Evolutionary conservation across 2,797 vertebrate species (phyloP).

Genomic region (Pelobates cultripes): DNA sequence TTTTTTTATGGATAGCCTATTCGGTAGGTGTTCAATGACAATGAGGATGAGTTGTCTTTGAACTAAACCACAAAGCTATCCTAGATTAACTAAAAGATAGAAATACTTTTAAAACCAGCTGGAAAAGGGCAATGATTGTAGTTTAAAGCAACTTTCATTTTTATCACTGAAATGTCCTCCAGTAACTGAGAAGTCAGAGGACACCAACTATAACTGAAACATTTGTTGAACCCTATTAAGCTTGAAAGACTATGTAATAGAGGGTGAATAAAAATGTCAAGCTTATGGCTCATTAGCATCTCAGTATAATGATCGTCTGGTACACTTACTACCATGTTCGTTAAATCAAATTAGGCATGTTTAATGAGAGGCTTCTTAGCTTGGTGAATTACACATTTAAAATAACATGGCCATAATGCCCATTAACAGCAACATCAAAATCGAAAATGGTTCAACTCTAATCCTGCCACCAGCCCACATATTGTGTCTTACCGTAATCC

Average conservation of each 20-base stretch:
- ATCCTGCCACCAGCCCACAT: too few relatives aligned
- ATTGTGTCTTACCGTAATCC: too few relatives aligned
- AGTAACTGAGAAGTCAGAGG: background rate
- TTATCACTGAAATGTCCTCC: background rate
- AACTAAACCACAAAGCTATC: too few relatives aligned
- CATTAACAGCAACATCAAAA: background rate
- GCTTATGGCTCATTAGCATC: constrained; percentile 1
- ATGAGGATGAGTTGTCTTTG: too few relatives aligned
- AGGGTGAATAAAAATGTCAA: background rate
- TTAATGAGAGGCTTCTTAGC: background rate
- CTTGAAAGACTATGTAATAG: background rate
- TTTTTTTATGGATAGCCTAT: too few relatives aligned
- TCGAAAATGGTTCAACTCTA: background rate
- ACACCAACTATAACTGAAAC: background rate
- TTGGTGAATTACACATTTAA: background rate
- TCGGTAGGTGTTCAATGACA: too few relatives aligned
- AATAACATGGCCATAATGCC: background rate
- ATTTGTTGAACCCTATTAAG: background rate
- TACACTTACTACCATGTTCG: background rate
- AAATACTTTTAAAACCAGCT: too few relatives aligned
- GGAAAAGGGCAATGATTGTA: constrained; percentile 1
- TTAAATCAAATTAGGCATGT: background rate
- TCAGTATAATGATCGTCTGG: background rate
- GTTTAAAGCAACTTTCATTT: background rate
- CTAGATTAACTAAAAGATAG: too few relatives aligned